Percentiles rank a stretch among this genome's conserved stretches.
These are phyloP conservation scores for Calidris pygmaea DNA, from an alignment of 2,113 vertebrate species.

Conservation along the genomic window DNA sequence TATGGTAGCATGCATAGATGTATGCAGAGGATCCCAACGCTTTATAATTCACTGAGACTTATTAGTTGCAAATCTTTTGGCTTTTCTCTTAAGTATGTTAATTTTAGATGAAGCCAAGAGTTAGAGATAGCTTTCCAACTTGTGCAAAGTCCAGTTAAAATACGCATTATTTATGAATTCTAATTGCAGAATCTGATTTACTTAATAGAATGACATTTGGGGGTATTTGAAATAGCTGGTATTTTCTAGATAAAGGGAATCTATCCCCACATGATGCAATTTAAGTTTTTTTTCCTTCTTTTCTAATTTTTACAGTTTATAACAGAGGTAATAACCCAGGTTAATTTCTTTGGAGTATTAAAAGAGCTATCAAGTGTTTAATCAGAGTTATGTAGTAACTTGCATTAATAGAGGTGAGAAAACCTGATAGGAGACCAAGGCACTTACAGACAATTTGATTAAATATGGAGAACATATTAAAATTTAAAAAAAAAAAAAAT, in stretches of 20 bases:
- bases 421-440: background rate
- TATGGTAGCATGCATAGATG: constrained; percentile 81
- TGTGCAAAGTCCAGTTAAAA: background rate
- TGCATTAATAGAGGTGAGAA: background rate
- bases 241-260: background rate
- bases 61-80: constrained; percentile 29
- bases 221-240: background rate
- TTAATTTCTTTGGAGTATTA: background rate
- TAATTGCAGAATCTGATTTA: background rate
- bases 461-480: background rate
- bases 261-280: background rate
- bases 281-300: background rate
- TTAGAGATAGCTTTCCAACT: background rate
- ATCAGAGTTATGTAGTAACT: background rate
- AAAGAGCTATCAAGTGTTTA: background rate
- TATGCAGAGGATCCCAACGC: constrained; percentile 16
- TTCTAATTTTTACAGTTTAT: background rate
- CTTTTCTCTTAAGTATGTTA: constrained; percentile 6
- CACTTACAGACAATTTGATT: background rate
- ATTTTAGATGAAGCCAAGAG: background rate
- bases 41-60: constrained; percentile 14
- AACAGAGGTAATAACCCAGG: background rate
- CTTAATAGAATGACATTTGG: background rate
- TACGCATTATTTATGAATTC: background rate
- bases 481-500: background rate